These are phyloP conservation scores for Isurus oxyrinchus DNA, from an alignment of 2,113 vertebrate genomes.

Conservation along the genomic window DNA sequence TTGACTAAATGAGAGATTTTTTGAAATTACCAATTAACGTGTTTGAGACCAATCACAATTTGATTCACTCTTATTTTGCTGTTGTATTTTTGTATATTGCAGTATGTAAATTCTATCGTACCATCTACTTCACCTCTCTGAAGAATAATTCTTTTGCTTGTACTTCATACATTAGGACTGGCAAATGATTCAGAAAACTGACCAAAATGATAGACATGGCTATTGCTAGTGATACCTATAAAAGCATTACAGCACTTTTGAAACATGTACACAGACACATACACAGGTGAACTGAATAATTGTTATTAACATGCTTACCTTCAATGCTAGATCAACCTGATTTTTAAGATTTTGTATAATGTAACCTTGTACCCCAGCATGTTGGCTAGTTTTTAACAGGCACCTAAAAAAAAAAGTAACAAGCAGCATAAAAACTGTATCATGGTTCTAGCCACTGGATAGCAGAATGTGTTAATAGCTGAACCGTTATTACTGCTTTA, in stretches of 20 bases:
- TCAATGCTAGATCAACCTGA: conserved; percentile 70
- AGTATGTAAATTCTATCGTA: background rate
- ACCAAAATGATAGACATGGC: background rate
- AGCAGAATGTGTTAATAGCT: too few relatives aligned
- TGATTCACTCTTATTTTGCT: background rate
- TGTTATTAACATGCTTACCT: conserved; percentile 60
- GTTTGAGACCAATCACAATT: background rate
- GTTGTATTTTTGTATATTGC: background rate
- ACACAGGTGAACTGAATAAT: background rate
- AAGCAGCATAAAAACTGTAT: background rate
- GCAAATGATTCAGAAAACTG: background rate
- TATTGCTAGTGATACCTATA: background rate
- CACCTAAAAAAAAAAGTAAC: conserved; percentile 51
- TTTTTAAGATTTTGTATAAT: conserved; percentile 86
- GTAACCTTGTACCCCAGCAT: conserved; percentile 78
- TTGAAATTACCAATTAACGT: background rate
- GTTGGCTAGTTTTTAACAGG: conserved; percentile 80
- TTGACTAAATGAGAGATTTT: background rate
- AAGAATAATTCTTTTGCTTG: background rate
- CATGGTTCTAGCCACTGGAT: background rate
- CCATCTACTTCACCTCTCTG: background rate
- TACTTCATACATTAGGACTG: background rate
- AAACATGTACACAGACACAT: background rate
- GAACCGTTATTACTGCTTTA: too few relatives aligned
- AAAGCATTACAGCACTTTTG: background rate